phyloP scores from a whole-genome alignment of 2,113 vertebrate species.

The Lasiurus cinereus region DNA sequence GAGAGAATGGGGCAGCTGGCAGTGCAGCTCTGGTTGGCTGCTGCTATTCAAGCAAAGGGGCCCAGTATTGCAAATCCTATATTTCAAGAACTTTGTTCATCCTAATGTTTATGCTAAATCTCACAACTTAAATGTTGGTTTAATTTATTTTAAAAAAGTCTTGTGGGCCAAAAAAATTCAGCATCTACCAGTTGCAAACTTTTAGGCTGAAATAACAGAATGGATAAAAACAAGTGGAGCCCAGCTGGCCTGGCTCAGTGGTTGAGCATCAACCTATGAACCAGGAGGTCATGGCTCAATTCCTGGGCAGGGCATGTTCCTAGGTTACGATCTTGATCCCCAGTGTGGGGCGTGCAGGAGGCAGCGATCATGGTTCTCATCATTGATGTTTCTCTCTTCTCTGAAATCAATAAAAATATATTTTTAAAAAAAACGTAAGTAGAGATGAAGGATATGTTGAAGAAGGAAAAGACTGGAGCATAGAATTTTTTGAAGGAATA shows the following conservation, averaged over 20 bases:
- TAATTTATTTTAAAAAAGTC: background rate
- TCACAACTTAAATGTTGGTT: constrained; percentile 7
- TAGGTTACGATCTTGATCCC: background rate
- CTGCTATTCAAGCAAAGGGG: background rate
- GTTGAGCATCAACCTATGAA: background rate
- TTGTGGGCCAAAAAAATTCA: background rate
- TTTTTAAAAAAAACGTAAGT: background rate
- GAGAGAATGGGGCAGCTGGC: background rate
- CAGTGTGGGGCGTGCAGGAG: background rate
- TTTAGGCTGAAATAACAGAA: constrained; percentile 30
- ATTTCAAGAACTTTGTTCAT: constrained; percentile 2
- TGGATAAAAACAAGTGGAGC: constrained; percentile 35
- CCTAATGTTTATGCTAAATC: constrained; percentile 13
- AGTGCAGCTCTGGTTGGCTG: background rate
- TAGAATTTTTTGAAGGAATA: background rate
- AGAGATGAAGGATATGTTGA: background rate
- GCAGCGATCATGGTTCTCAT: background rate
- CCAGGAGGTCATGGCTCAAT: background rate
- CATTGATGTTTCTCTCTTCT: background rate
- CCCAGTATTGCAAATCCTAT: background rate
- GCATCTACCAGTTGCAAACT: background rate
- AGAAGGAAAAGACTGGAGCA: background rate
- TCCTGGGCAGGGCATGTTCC: background rate
- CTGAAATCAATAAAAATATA: too few species aligned
- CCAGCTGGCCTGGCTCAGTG: background rate